Evolutionary conservation across 2,888 invertebrate species (phyloP).

Genomic region (Scotopteryx bipunctaria): DNA sequence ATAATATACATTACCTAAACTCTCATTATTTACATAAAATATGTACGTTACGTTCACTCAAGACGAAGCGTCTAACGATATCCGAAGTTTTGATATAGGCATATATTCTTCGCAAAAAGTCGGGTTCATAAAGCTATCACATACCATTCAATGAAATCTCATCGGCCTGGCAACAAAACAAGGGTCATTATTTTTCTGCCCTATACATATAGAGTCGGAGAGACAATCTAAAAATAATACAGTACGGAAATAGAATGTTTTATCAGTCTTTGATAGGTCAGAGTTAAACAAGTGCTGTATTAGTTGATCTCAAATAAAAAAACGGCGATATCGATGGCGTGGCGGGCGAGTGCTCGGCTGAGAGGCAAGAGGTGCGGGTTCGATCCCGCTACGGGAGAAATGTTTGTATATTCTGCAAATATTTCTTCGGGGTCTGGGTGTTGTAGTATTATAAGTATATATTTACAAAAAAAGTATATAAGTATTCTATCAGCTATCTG

Average conservation of each 20-base stretch:
- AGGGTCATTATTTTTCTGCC: constrained; percentile 30
- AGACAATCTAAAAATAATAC: not conserved
- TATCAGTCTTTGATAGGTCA: no score
- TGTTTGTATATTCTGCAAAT: no score
- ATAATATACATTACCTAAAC: not conserved
- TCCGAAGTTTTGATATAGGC: constrained; percentile 14
- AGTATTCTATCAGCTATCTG: no score
- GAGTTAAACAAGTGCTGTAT: no score
- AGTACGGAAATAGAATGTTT: not conserved
- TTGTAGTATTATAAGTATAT: no score
- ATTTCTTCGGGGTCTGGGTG: no score
- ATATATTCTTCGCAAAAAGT: constrained; percentile 15
- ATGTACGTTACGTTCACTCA: not conserved
- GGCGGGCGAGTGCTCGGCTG: no score
- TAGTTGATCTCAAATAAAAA: no score
- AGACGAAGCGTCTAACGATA: constrained; percentile 10
- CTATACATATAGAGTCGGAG: constrained; percentile 15
- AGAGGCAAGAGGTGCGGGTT: no score
- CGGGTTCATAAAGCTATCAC: constrained; percentile 25
- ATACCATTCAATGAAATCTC: constrained; percentile 35
- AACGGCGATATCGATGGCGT: no score
- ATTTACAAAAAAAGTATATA: no score
- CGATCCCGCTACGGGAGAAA: no score
- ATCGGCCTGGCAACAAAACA: constrained; percentile 37
- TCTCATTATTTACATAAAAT: constrained; percentile 15